Percentiles rank a stretch among this genome's conserved stretches.
Conservation (phyloP, 2,797 vertebrate genomes). For the Miopithecus talapoin region DNA sequence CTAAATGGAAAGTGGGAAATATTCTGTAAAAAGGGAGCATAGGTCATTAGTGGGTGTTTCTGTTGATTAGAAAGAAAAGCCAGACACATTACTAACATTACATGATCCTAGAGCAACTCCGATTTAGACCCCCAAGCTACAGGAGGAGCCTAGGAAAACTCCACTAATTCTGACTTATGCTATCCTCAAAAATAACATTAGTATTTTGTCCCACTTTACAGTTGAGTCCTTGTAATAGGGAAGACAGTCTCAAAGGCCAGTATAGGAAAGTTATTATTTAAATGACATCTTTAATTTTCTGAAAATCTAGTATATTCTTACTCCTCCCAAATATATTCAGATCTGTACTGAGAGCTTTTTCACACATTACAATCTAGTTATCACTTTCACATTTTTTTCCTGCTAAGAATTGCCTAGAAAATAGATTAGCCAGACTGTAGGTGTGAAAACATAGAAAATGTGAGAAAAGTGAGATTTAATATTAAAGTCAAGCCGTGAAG, state of each 20-base stretch:
- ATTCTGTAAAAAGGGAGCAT: neutral
- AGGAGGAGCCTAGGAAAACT: neutral
- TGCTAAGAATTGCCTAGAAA: slow-evolving; percentile 65
- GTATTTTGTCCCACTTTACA: neutral
- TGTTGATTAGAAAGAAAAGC: neutral
- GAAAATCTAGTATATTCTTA: neutral
- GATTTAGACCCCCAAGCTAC: neutral
- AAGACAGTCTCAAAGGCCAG: neutral
- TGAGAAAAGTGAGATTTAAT: slow-evolving; percentile 63
- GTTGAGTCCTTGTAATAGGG: neutral
- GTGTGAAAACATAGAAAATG: slow-evolving; percentile 66
- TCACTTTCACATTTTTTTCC: slow-evolving; percentile 56
- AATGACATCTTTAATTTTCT: slow-evolving; percentile 37
- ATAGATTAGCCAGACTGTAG: slow-evolving; percentile 41
- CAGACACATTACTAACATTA: neutral
- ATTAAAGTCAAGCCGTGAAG: slow-evolving; percentile 41
- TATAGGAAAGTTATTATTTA: neutral
- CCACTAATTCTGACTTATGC: slow-evolving; percentile 10
- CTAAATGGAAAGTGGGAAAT: slow-evolving; percentile 14
- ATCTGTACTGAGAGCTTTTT: slow-evolving; percentile 56
- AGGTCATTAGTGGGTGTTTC: neutral
- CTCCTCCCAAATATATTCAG: slow-evolving; percentile 48
- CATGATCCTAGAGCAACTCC: neutral
- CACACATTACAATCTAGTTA: slow-evolving; percentile 59
- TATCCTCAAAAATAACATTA: neutral